Evolutionary conservation across 2,113 vertebrate species (phyloP).

Genomic region (Grantiella picta): DNA sequence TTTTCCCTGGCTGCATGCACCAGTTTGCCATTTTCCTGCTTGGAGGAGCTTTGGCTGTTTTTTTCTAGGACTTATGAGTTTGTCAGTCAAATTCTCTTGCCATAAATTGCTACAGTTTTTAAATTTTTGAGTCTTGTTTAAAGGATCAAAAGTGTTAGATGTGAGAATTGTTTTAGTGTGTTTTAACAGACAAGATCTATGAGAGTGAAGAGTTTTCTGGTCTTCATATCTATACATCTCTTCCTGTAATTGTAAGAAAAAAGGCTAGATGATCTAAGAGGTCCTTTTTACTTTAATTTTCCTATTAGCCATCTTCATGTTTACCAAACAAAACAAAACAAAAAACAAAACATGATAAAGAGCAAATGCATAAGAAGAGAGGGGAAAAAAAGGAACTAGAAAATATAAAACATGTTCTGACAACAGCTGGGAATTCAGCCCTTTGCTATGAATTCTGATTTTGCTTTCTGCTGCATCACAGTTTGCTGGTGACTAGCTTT

Average conservation of each 20-base stretch:
- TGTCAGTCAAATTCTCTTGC: background rate
- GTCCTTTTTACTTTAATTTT: background rate
- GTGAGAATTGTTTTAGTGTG: background rate
- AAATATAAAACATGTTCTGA: background rate
- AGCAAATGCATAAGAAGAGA: background rate
- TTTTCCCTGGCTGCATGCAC: background rate
- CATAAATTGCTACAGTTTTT: background rate
- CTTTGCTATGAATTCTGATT: background rate
- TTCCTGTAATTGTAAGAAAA: background rate
- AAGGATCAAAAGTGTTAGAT: background rate
- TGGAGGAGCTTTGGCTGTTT: background rate
- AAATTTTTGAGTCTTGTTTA: background rate
- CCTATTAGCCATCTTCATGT: background rate
- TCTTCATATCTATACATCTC: background rate
- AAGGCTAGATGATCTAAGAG: background rate
- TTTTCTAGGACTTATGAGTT: background rate
- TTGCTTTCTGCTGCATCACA: constrained; percentile 12
- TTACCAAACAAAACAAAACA: background rate
- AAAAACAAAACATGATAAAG: background rate
- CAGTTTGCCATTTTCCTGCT: background rate
- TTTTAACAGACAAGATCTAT: background rate
- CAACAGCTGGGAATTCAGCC: constrained; percentile 40
- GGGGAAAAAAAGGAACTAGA: background rate
- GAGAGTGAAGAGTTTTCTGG: background rate
- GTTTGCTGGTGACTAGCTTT: background rate